Evolutionary conservation across 1,140 invertebrate species (phyloP).

Genomic region (Eciton burchellii): DNA sequence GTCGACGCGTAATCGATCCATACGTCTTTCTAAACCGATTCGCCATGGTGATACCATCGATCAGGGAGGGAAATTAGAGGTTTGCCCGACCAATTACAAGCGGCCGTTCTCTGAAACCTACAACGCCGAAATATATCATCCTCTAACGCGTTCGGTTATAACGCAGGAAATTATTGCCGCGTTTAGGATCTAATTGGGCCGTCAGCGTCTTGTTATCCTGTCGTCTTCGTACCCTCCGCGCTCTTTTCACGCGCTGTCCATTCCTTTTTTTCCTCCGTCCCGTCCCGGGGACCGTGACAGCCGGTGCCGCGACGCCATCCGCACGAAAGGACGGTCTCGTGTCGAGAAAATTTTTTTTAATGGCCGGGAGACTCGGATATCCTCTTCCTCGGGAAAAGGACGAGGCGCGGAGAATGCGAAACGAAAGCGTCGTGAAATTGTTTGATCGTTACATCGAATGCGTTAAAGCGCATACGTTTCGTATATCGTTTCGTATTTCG

Average conservation of each 20-base stretch:
- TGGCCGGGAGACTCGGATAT: neutral
- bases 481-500: too few relatives aligned
- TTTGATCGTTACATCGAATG: neutral
- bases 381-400: conserved; percentile 9
- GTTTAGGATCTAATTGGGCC: conserved; percentile 76
- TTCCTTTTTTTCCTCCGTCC: conserved; percentile 54
- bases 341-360: conserved; percentile 57
- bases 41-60: conserved; percentile 41
- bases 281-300: conserved; percentile 64
- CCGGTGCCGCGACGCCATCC: conserved; percentile 64
- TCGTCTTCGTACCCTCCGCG: conserved; percentile 49
- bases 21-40: conserved; percentile 49
- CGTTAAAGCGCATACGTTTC: neutral
- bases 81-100: conserved; percentile 58
- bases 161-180: conserved; percentile 59
- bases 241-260: conserved; percentile 52
- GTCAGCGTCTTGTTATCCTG: conserved; percentile 76
- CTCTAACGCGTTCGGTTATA: conserved; percentile 46
- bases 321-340: conserved; percentile 54
- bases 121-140: conserved; percentile 64
- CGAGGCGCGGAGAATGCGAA: neutral
- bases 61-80: conserved; percentile 54
- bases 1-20: conserved; percentile 57
- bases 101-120: conserved; percentile 45
- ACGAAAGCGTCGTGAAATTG: neutral